A percentile compares a stretch with the other conserved stretches of the same genome.
Conservation (phyloP, 2,113 vertebrate genomes). For the Paradoxurus hermaphroditus region DNA sequence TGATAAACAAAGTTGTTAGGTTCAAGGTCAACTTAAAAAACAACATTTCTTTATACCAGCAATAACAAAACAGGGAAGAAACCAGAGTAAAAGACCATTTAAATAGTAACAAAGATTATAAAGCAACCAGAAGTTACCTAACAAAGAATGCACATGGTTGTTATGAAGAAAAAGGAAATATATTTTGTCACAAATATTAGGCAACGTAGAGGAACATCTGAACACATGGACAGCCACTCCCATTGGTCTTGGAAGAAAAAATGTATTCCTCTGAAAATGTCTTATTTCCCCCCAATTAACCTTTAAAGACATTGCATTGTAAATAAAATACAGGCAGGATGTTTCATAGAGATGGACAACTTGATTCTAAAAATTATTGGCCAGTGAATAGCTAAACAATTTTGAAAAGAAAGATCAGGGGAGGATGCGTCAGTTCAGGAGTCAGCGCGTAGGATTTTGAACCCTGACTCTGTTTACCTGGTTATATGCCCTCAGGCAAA, state of each 20-base stretch:
- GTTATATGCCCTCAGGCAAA: neutral
- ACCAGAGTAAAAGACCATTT: neutral
- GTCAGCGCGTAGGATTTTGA: neutral
- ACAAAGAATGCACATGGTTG: neutral
- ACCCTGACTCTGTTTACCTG: neutral
- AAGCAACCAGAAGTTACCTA: neutral
- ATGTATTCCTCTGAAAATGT: neutral
- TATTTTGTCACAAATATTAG: neutral
- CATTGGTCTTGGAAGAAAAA: neutral
- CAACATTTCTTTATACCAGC: neutral
- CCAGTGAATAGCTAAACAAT: neutral
- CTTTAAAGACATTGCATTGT: neutral
- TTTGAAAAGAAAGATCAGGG: neutral
- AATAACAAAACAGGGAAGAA: neutral
- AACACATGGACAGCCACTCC: neutral
- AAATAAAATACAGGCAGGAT: neutral
- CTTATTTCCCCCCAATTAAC: neutral
- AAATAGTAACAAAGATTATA: neutral
- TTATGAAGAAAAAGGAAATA: neutral
- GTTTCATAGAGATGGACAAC: neutral
- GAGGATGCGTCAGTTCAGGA: neutral
- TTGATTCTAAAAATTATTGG: neutral
- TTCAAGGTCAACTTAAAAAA: neutral
- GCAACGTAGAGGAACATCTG: neutral
- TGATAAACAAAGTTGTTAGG: neutral